These are phyloP conservation scores for Ophraella communa DNA, from an alignment of 2,888 invertebrate genomes.

Conservation along the genomic window DNA sequence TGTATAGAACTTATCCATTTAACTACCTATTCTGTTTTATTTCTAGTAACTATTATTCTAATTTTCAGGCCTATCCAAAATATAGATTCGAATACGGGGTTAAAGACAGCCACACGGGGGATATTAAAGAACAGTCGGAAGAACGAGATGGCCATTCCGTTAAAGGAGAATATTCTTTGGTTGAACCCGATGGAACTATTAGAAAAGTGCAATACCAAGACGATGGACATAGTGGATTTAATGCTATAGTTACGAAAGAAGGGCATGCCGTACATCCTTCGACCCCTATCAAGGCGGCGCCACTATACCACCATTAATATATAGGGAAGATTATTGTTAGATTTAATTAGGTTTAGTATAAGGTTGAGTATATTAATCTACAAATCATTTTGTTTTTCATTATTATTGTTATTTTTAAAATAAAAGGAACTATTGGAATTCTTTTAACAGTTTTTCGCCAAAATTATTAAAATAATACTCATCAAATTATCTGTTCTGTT, in stretches of 20 bases:
- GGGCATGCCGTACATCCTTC: slow-evolving; percentile 65
- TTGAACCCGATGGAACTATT: slow-evolving; percentile 70
- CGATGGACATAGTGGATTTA: slow-evolving; percentile 65
- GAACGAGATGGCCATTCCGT: slow-evolving; percentile 76
- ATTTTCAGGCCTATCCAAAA: slow-evolving; percentile 69
- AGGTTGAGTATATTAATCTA: neutral
- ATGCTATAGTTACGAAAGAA: slow-evolving; percentile 66
- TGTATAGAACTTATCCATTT: too few species aligned
- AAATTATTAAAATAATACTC: too few species aligned
- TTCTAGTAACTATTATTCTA: neutral
- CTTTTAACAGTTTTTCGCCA: too few species aligned
- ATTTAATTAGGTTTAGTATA: neutral
- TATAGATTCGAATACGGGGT: slow-evolving; percentile 75
- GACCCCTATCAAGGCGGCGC: slow-evolving; percentile 37
- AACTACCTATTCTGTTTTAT: neutral
- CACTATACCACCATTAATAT: slow-evolving; percentile 20
- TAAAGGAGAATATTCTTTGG: slow-evolving; percentile 72
- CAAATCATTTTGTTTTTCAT: too few species aligned
- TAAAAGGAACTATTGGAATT: too few species aligned
- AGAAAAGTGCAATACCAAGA: slow-evolving; percentile 72
- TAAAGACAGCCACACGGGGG: slow-evolving; percentile 75
- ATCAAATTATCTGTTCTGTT: too few species aligned
- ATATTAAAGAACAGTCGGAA: slow-evolving; percentile 73
- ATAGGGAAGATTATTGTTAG: neutral
- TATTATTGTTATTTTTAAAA: too few species aligned